A percentile compares a stretch with the other conserved stretches of the same genome.
phyloP scores from a whole-genome alignment of 2,113 vertebrate species.

The Aphyosemion australe region DNA sequence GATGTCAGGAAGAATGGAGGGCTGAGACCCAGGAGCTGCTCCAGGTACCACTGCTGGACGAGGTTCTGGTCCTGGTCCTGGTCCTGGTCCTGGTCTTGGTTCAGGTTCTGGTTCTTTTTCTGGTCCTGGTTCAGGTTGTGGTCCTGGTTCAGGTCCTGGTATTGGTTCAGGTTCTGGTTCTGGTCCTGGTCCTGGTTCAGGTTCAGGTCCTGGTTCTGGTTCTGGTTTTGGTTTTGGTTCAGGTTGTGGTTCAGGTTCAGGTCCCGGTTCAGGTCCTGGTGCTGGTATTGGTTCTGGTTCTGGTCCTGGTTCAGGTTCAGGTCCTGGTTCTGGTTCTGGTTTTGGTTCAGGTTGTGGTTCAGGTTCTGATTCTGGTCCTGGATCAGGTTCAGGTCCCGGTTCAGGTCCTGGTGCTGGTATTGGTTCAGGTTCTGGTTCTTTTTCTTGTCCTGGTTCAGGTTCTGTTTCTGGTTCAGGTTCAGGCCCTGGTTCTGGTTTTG shows the following conservation, averaged over 20 bases:
- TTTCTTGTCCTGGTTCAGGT: background rate
- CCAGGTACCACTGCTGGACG: background rate
- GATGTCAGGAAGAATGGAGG: background rate
- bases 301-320: too few relatives aligned
- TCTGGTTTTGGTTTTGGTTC: background rate
- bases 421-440: background rate
- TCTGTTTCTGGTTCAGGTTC: background rate
- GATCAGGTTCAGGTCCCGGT: background rate
- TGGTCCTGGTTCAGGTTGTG: background rate
- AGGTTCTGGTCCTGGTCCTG: background rate
- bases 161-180: background rate
- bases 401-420: background rate
- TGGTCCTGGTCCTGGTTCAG: background rate
- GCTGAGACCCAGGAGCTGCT: background rate
- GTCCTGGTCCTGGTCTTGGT: background rate
- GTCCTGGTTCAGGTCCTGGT: background rate
- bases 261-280: too few relatives aligned
- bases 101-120: background rate
- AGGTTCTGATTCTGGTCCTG: background rate
- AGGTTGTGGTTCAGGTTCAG: background rate
- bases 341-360: background rate
- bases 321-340: too few relatives aligned
- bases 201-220: background rate
- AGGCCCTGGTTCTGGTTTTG: background rate
- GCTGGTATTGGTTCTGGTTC: background rate